Evolutionary conservation across 2,888 invertebrate genomes (phyloP).

Genomic region (Schizotus pectinicornis): DNA sequence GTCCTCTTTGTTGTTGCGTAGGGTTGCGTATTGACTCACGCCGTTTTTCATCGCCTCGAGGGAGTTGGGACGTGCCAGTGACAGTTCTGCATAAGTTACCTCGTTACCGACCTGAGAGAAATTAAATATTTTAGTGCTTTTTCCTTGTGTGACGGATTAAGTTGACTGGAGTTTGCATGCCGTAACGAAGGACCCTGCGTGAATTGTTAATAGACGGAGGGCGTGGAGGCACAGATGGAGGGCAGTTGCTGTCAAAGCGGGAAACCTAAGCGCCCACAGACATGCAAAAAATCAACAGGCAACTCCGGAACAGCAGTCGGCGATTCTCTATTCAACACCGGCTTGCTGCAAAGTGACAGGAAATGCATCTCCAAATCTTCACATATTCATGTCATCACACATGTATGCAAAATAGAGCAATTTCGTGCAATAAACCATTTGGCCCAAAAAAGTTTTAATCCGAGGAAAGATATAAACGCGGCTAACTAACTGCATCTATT

Average conservation of each 20-base stretch:
- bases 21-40: slow-evolving; percentile 53
- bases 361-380: too few species aligned
- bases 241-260: background rate
- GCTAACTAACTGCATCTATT: too few species aligned
- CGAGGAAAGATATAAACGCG: too few species aligned
- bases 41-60: slow-evolving; percentile 58
- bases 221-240: background rate
- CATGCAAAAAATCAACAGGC: too few species aligned
- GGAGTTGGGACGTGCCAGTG: slow-evolving; percentile 63
- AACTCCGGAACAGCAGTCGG: too few species aligned
- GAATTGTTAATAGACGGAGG: background rate
- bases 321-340: too few species aligned
- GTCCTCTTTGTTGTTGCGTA: slow-evolving; percentile 62
- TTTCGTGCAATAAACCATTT: too few species aligned
- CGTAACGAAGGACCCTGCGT: background rate
- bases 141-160: background rate
- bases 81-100: slow-evolving; percentile 69
- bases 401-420: too few species aligned
- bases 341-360: too few species aligned
- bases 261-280: background rate
- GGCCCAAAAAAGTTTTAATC: too few species aligned
- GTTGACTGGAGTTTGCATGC: background rate
- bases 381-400: too few species aligned
- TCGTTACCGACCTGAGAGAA: slow-evolving; percentile 57
- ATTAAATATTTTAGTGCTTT: slow-evolving; percentile 22